phyloP scores from a whole-genome alignment of 1,140 invertebrate genomes.

The Sipha flava region DNA sequence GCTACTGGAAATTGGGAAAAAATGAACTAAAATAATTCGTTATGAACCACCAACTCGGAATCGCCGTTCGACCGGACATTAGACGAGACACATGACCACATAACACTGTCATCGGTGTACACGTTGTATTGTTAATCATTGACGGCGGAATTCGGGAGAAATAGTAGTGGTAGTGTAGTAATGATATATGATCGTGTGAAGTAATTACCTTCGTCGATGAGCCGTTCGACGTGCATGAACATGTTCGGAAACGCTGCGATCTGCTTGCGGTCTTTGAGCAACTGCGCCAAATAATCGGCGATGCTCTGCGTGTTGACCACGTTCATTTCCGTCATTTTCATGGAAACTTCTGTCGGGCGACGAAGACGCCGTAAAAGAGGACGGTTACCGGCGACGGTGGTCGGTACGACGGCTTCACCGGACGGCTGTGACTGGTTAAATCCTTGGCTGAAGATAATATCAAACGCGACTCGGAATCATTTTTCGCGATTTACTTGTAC shows the following conservation, averaged over 20 bases:
- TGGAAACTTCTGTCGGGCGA: not conserved
- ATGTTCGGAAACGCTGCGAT: constrained; percentile 98
- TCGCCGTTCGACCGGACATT: too few relatives aligned
- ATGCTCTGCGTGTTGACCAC: constrained; percentile 61
- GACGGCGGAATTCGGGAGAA: too few relatives aligned
- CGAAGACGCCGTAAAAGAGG: not conserved
- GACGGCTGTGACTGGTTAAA: not conserved
- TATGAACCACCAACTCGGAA: too few relatives aligned
- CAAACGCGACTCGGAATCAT: not conserved
- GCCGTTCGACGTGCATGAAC: constrained; percentile 96
- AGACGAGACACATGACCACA: too few relatives aligned
- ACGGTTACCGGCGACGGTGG: not conserved
- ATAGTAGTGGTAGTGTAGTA: too few relatives aligned
- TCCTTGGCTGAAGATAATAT: not conserved
- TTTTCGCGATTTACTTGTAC: not conserved
- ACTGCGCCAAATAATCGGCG: constrained; percentile 98
- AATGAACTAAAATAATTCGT: too few relatives aligned
- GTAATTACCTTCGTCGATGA: constrained; percentile 92
- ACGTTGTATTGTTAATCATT: too few relatives aligned
- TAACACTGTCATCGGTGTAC: too few relatives aligned
- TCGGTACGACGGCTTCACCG: not conserved
- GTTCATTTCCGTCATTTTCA: constrained; percentile 33
- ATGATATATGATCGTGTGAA: too few relatives aligned
- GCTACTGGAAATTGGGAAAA: too few relatives aligned
- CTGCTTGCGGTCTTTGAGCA: constrained; percentile 99